Conservation (phyloP, 2,888 invertebrate genomes). For the Andrena fulva region DNA sequence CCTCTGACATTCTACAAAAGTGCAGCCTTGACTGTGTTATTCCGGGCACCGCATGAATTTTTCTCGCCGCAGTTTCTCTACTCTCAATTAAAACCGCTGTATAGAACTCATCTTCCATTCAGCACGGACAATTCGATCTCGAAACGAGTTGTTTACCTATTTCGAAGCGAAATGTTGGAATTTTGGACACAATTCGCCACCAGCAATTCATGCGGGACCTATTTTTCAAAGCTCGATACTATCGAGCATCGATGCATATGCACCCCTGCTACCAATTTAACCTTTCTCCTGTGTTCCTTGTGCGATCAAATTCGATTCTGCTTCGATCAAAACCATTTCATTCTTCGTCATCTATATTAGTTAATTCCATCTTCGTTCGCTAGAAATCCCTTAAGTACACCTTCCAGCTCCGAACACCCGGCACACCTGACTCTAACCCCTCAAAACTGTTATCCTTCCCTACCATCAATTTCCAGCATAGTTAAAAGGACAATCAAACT, state of each 20-base stretch:
- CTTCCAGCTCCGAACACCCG: too few species aligned
- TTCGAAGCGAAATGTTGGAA: constrained; percentile 5
- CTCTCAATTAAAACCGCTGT: not conserved
- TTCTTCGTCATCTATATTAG: too few species aligned
- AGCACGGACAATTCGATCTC: constrained; percentile 17
- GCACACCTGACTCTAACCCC: too few species aligned
- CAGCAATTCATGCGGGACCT: not conserved
- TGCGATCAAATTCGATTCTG: not conserved
- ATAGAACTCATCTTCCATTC: constrained; percentile 15
- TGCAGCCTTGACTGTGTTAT: too few species aligned
- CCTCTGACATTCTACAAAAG: too few species aligned
- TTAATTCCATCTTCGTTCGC: too few species aligned
- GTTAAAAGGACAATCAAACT: too few species aligned
- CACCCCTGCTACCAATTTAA: not conserved
- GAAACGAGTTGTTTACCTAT: constrained; percentile 11
- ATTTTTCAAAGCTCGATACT: constrained; percentile 21
- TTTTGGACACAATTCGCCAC: not conserved
- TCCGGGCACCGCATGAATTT: not conserved
- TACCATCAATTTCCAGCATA: too few species aligned
- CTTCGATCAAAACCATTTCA: too few species aligned
- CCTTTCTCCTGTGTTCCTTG: not conserved
- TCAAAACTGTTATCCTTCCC: too few species aligned
- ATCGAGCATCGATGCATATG: not conserved
- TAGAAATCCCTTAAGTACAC: too few species aligned
- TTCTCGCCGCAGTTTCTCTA: not conserved